Evolutionary conservation across 2,797 vertebrate genomes (phyloP).

Genomic region (Silurus aristotelis): DNA sequence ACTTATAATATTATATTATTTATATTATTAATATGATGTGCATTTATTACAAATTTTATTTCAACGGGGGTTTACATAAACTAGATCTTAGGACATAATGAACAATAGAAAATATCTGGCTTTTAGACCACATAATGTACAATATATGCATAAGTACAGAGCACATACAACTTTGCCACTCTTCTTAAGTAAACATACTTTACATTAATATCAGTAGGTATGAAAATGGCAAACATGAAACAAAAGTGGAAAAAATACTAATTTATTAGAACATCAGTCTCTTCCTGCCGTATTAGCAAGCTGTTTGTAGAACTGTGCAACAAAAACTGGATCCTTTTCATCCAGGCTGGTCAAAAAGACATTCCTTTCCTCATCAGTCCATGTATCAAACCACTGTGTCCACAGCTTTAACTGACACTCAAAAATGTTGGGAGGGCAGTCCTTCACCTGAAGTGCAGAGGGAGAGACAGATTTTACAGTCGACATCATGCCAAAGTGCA

Average conservation of each 20-base stretch:
- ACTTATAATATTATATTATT: too few relatives aligned
- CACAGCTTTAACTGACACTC: conserved; percentile 90
- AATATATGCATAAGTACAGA: too few relatives aligned
- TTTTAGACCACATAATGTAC: too few relatives aligned
- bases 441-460: conserved; percentile 70
- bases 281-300: conserved; percentile 81
- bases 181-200: too few relatives aligned
- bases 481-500: neutral
- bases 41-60: neutral
- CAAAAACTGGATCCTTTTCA: conserved; percentile 77
- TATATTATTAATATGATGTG: neutral
- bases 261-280: conserved; percentile 65
- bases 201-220: too few relatives aligned
- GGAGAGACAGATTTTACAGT: conserved; percentile 1
- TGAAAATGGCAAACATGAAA: neutral
- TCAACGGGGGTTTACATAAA: neutral
- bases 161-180: too few relatives aligned
- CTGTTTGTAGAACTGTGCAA: conserved; percentile 80
- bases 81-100: too few relatives aligned
- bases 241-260: neutral
- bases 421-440: conserved; percentile 83
- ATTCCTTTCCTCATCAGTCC: conserved; percentile 87
- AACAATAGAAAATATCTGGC: too few relatives aligned
- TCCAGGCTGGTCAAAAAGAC: conserved; percentile 82
- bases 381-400: conserved; percentile 91